These are phyloP conservation scores for Agrenia bidenticulata DNA, from an alignment of 2,888 invertebrate species.

Conservation along the genomic window DNA sequence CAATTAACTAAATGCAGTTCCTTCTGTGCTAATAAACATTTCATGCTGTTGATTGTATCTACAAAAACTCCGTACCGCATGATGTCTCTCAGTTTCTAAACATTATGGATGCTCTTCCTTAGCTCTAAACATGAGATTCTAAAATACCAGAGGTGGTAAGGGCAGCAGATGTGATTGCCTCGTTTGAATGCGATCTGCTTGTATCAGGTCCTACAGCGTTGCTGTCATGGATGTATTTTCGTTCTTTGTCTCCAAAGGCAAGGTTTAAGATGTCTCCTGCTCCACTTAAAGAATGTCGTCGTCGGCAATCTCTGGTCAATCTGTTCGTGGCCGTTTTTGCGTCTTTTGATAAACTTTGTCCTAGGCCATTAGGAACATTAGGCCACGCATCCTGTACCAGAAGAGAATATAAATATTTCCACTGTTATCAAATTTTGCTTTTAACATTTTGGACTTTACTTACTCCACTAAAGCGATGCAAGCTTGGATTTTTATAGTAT, in stretches of 20 bases:
- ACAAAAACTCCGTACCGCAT: too few species aligned
- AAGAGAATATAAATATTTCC: too few species aligned
- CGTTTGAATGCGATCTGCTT: conserved; percentile 32
- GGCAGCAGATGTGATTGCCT: conserved; percentile 44
- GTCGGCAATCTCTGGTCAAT: conserved; percentile 42
- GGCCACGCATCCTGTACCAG: too few species aligned
- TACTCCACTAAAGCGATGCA: conserved; percentile 57
- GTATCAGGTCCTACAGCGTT: conserved; percentile 17
- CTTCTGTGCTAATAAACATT: too few species aligned
- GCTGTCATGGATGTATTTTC: conserved; percentile 24
- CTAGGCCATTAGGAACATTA: not conserved
- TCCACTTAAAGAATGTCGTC: conserved; percentile 52
- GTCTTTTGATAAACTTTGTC: conserved; percentile 35
- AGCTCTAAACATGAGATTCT: conserved; percentile 53
- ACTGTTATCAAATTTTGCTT: not conserved
- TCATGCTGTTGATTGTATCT: too few species aligned
- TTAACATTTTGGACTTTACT: too few species aligned
- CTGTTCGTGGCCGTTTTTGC: conserved; percentile 45
- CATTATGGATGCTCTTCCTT: too few species aligned
- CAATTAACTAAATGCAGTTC: too few species aligned
- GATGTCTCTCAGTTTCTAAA: too few species aligned
- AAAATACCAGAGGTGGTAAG: conserved; percentile 47
- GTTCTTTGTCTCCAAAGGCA: conserved; percentile 38
- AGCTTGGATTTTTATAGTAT: conserved; percentile 59
- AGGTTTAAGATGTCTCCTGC: conserved; percentile 51